phyloP scores from a whole-genome alignment of 2,797 vertebrate species.

The Sebastes steindachneri region DNA sequence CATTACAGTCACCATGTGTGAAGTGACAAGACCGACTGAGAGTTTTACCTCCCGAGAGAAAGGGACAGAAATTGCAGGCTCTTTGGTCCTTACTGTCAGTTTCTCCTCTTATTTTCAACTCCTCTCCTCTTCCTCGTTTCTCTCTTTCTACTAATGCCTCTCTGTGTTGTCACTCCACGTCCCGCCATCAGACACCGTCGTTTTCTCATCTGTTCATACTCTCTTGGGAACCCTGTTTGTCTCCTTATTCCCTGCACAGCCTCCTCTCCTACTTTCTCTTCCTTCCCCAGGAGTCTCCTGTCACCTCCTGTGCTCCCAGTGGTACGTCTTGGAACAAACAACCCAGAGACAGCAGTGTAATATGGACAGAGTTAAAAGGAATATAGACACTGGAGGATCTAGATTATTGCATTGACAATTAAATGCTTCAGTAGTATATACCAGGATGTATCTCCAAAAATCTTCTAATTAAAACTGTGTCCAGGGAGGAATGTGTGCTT shows the following conservation, averaged over 20 bases:
- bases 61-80: slow-evolving; percentile 49
- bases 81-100: slow-evolving; percentile 54
- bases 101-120: slow-evolving; percentile 55
- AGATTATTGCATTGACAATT: slow-evolving; percentile 31
- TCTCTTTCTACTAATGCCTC: slow-evolving; percentile 63
- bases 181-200: slow-evolving; percentile 59
- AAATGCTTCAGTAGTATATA: slow-evolving; percentile 21
- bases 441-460: neutral
- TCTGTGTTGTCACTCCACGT: slow-evolving; percentile 70
- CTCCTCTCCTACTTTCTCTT: slow-evolving; percentile 47
- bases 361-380: slow-evolving; percentile 54
- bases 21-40: slow-evolving; percentile 17
- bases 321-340: slow-evolving; percentile 66
- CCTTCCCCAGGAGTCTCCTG: slow-evolving; percentile 70
- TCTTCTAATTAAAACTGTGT: slow-evolving; percentile 32
- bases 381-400: slow-evolving; percentile 35
- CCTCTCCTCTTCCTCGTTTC: slow-evolving; percentile 34
- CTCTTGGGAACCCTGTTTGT: slow-evolving; percentile 72
- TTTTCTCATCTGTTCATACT: slow-evolving; percentile 63
- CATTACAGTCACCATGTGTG: slow-evolving; percentile 23
- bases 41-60: slow-evolving; percentile 19
- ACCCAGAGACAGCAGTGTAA: slow-evolving; percentile 50
- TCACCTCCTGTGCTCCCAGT: slow-evolving; percentile 68
- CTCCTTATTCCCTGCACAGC: slow-evolving; percentile 64
- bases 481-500: neutral